A percentile compares a stretch with the other conserved stretches of the same genome.
These are phyloP conservation scores for Abrostola tripartita DNA, from an alignment of 2,888 invertebrate species.

Conservation along the genomic window DNA sequence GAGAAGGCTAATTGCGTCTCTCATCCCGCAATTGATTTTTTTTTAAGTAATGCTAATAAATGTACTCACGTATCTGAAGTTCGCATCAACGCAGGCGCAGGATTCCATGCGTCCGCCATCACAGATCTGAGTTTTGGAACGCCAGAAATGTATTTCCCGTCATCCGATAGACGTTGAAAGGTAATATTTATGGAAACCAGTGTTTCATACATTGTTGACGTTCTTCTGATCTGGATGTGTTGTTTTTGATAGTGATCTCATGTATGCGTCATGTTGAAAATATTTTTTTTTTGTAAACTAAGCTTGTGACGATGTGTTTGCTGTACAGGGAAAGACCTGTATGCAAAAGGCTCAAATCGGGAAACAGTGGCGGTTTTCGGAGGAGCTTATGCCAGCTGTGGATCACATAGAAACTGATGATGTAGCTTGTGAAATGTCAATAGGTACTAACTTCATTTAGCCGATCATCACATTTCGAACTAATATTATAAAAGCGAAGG, in stretches of 20 bases:
- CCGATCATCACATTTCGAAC: too few relatives aligned
- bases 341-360: too few relatives aligned
- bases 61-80: constrained; percentile 45
- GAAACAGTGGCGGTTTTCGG: too few relatives aligned
- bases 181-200: constrained; percentile 46
- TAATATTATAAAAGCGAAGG: too few relatives aligned
- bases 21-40: constrained; percentile 50
- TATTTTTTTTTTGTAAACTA: background rate
- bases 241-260: constrained; percentile 44
- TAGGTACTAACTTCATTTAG: too few relatives aligned
- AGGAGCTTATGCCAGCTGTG: too few relatives aligned
- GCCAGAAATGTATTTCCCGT: constrained; percentile 42
- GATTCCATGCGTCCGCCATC: constrained; percentile 43
- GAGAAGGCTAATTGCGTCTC: constrained; percentile 43
- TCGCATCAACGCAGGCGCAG: constrained; percentile 49
- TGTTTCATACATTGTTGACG: constrained; percentile 27
- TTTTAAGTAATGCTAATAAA: constrained; percentile 51
- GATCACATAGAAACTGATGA: too few relatives aligned
- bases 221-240: constrained; percentile 21
- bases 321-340: too few relatives aligned
- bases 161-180: constrained; percentile 47
- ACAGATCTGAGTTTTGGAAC: constrained; percentile 21
- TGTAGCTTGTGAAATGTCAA: too few relatives aligned
- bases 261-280: constrained; percentile 30
- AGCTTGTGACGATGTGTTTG: too few relatives aligned